These are phyloP conservation scores for Plestiodon gilberti DNA, from an alignment of 2,113 vertebrate species.

Conservation along the genomic window DNA sequence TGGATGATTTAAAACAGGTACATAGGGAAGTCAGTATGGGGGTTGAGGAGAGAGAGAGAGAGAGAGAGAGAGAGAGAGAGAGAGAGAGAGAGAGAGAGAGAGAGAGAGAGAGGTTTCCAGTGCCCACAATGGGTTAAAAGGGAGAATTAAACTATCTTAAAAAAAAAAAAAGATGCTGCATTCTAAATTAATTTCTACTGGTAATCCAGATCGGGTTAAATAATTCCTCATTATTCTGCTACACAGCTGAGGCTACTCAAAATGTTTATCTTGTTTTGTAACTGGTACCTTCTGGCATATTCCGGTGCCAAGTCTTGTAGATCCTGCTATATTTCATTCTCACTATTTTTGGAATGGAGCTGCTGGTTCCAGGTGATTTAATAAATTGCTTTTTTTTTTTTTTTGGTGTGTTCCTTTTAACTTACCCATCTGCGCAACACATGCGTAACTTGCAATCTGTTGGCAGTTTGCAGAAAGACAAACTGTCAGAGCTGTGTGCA, in stretches of 20 bases:
- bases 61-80: too few relatives aligned
- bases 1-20: not conserved
- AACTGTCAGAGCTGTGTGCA: conserved; percentile 84
- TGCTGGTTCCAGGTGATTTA: conserved; percentile 91
- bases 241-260: conserved; percentile 89
- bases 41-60: not conserved
- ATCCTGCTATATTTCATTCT: conserved; percentile 90
- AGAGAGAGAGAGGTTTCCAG: not conserved
- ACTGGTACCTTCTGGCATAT: conserved; percentile 87
- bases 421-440: conserved; percentile 89
- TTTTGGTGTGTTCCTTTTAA: conserved; percentile 82
- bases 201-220: conserved; percentile 86
- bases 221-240: conserved; percentile 86
- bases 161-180: conserved; percentile 79
- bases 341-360: conserved; percentile 88
- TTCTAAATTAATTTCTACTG: conserved; percentile 86
- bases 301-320: conserved; percentile 83
- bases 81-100: too few relatives aligned
- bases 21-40: not conserved
- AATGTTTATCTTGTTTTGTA: conserved; percentile 92
- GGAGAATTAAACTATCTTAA: conserved; percentile 65
- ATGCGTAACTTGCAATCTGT: conserved; percentile 89
- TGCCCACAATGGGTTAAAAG: conserved; percentile 60
- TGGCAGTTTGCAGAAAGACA: conserved; percentile 87
- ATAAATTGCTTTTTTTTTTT: conserved; percentile 85